phyloP scores from a whole-genome alignment of 1,140 invertebrate genomes.

The Dendrolimus punctatus region DNA sequence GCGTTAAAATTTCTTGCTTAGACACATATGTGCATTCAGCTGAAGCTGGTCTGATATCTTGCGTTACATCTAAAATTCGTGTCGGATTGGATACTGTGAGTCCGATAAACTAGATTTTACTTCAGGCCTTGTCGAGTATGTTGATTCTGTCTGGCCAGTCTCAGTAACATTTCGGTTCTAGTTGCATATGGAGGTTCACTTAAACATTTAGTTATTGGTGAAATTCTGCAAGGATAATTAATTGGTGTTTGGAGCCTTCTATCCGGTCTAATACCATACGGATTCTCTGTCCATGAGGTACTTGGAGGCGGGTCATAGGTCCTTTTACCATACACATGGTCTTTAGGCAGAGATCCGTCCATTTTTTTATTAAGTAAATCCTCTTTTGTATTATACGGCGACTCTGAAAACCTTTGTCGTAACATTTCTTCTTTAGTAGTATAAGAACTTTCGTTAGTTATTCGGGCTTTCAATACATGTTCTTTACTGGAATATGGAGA shows the following conservation, averaged over 20 bases:
- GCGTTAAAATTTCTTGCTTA: constrained; percentile 68
- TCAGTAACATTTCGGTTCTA: constrained; percentile 59
- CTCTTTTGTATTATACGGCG: constrained; percentile 64
- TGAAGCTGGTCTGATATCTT: constrained; percentile 47
- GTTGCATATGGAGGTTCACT: constrained; percentile 62
- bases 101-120: constrained; percentile 59
- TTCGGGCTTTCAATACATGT: constrained; percentile 58
- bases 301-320: constrained; percentile 59
- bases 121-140: constrained; percentile 47
- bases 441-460: constrained; percentile 59
- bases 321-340: constrained; percentile 56
- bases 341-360: constrained; percentile 43
- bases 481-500: constrained; percentile 68
- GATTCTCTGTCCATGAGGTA: constrained; percentile 54
- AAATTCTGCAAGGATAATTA: constrained; percentile 44
- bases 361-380: constrained; percentile 64
- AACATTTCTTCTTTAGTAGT: constrained; percentile 69
- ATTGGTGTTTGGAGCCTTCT: constrained; percentile 56
- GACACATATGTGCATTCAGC: constrained; percentile 67
- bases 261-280: constrained; percentile 52
- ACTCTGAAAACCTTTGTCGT: constrained; percentile 63
- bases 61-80: constrained; percentile 39
- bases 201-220: constrained; percentile 62
- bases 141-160: constrained; percentile 48
- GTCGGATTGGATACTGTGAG: constrained; percentile 34